Evolutionary conservation across 2,888 invertebrate species (phyloP).

Genomic region (Caenorhabditis imperialis): DNA sequence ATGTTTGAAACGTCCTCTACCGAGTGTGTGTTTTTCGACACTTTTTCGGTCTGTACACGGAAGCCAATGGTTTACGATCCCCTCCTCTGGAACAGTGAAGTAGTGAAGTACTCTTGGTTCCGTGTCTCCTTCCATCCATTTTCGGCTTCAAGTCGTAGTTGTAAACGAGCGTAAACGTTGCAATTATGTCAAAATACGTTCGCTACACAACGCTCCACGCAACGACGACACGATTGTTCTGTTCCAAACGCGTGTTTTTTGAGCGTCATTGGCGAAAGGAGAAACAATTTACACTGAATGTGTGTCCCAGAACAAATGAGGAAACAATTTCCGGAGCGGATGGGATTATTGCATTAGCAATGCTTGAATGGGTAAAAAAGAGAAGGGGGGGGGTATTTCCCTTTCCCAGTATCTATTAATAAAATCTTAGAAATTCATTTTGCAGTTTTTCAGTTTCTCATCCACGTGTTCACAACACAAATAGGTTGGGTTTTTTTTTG

Average conservation of each 20-base stretch:
- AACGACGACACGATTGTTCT: too few species aligned
- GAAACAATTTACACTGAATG: slow-evolving; percentile 30
- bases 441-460: not conserved
- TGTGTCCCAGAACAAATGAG: slow-evolving; percentile 7
- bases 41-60: slow-evolving; percentile 12
- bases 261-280: slow-evolving; percentile 14
- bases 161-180: slow-evolving; percentile 15
- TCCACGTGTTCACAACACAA: too few species aligned
- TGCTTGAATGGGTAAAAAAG: too few species aligned
- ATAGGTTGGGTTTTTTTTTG: too few species aligned
- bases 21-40: slow-evolving; percentile 41
- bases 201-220: too few species aligned
- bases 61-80: slow-evolving; percentile 26
- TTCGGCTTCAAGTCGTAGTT: slow-evolving; percentile 11
- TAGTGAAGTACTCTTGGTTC: slow-evolving; percentile 2
- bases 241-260: too few species aligned
- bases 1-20: slow-evolving; percentile 26
- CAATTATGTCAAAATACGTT: slow-evolving; percentile 49
- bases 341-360: slow-evolving; percentile 12
- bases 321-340: slow-evolving; percentile 4
- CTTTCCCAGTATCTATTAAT: not conserved
- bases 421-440: not conserved
- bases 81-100: slow-evolving; percentile 25
- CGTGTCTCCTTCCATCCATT: not conserved
- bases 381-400: too few species aligned